A percentile compares a stretch with the other conserved stretches of the same genome.
Conservation (phyloP, 1,140 invertebrate genomes). For the Dinoponera quadriceps region DNA sequence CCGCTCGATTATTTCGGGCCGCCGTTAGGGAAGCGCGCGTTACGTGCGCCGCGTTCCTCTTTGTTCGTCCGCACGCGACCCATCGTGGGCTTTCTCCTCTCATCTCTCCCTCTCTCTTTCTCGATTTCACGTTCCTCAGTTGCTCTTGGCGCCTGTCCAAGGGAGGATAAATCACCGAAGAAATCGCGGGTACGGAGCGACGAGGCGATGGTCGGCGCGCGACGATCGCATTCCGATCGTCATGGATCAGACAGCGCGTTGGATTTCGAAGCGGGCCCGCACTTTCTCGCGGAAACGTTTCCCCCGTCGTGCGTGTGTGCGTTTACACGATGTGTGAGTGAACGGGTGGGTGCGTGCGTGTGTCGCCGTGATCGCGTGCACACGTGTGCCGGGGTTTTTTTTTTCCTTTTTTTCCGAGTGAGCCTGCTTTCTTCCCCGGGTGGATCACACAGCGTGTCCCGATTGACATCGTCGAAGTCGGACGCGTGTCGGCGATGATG, state of each 20-base stretch:
- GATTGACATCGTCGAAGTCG: conserved; percentile 14
- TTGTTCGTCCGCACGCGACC: conserved; percentile 46
- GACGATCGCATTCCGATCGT: background rate
- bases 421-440: background rate
- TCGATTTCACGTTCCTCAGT: conserved; percentile 10
- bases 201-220: background rate
- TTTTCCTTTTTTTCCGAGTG: background rate
- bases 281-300: conserved; percentile 6
- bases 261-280: background rate
- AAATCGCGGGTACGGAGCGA: conserved; percentile 13
- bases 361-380: too few species aligned
- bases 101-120: conserved; percentile 20
- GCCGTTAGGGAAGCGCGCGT: background rate
- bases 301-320: background rate
- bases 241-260: background rate
- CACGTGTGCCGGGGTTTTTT: too few species aligned
- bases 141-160: conserved; percentile 47
- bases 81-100: conserved; percentile 6
- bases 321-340: too few species aligned
- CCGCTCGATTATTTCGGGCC: background rate
- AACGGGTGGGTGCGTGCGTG: too few species aligned
- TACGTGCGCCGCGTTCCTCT: conserved; percentile 32
- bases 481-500: conserved; percentile 22
- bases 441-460: background rate
- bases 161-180: conserved; percentile 20